Conservation (phyloP, 1,140 invertebrate species). For the Tetranychus cinnabarinus region DNA sequence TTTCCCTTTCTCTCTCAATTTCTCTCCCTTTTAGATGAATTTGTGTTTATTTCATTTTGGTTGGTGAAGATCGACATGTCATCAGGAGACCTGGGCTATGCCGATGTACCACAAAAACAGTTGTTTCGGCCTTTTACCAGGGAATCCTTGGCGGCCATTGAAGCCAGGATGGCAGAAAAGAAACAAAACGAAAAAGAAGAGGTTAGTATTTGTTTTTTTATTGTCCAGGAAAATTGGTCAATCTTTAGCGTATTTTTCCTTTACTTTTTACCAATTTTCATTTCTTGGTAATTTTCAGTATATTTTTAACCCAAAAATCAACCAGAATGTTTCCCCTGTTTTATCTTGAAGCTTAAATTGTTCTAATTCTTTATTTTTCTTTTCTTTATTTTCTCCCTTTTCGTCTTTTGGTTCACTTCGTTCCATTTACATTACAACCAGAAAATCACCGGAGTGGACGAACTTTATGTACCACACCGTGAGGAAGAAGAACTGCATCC, state of each 20-base stretch:
- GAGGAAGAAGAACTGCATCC: slow-evolving; percentile 27
- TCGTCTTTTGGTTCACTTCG: too few relatives aligned
- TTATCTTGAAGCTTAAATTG: too few relatives aligned
- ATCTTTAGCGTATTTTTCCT: too few relatives aligned
- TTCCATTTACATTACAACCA: neutral
- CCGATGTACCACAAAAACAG: neutral
- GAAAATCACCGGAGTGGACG: neutral
- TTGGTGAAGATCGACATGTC: neutral
- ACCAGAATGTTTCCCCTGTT: too few relatives aligned
- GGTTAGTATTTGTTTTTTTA: slow-evolving; percentile 18
- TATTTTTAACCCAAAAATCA: too few relatives aligned
- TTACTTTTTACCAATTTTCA: too few relatives aligned
- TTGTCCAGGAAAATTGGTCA: too few relatives aligned
- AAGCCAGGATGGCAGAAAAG: slow-evolving; percentile 70
- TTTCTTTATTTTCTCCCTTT: too few relatives aligned
- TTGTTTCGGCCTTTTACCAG: slow-evolving; percentile 17
- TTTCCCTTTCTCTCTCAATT: too few relatives aligned
- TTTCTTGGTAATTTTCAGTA: too few relatives aligned
- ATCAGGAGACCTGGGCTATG: neutral
- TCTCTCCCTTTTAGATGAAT: too few relatives aligned
- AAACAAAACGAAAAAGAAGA: slow-evolving; percentile 82
- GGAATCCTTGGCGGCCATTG: slow-evolving; percentile 78
- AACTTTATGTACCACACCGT: slow-evolving; percentile 5
- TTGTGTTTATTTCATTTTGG: neutral
- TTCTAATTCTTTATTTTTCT: too few relatives aligned